Base-by-base conservation (phyloP, 2,113 vertebrate genomes). In the Poeciliopsis retropinna region DNA sequence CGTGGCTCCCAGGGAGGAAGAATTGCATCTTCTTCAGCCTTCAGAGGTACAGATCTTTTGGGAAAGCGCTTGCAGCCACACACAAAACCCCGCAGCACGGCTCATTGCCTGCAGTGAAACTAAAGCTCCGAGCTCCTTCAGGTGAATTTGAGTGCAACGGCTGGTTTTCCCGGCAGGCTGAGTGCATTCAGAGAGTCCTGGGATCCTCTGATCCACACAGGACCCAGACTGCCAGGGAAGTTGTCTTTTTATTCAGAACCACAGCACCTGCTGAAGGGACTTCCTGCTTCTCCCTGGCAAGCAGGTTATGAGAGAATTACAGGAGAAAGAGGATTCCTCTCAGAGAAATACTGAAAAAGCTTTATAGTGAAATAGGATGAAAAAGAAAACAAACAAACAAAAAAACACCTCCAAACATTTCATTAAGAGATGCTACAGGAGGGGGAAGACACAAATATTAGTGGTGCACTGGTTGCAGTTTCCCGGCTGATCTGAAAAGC, bases 81-180 rank as follows among this genome's bases (percentile, higher is more conserved):
- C 51, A 72, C 70, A 54, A 37, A 17, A 60, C 70, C 60, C 70
- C 39, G 62, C 60, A 70, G 76, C 65, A 76, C 1, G 60, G 71
- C 72, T 78, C 34, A 82, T 19, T 25, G 78, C 80, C 82, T 80
- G 82, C 69, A 87, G 85, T 71, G 1, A 70, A 72, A 70, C 66
- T 28, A 25, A 19, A 73, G 51, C 66, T 73, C 73, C 63, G 62
- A 3, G 69, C 60, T 70, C 3, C 70, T 64, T 29, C 60, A 67
- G 75, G 72, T 78, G 80, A 85, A 80, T 57, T 27, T 60, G 71
- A 86, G 81, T 75, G 85, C 82, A 73, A 69, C 11, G 61, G 2
- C 47, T 64, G 47, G 2, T 31, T 74, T 70, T 65, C 27, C 15
- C 34, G 27, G 57, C 34, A 51, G n/a, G 47, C 1, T 27, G 70